phyloP scores from a whole-genome alignment of 2,113 vertebrate species.

The Rhabdomys dilectus region DNA sequence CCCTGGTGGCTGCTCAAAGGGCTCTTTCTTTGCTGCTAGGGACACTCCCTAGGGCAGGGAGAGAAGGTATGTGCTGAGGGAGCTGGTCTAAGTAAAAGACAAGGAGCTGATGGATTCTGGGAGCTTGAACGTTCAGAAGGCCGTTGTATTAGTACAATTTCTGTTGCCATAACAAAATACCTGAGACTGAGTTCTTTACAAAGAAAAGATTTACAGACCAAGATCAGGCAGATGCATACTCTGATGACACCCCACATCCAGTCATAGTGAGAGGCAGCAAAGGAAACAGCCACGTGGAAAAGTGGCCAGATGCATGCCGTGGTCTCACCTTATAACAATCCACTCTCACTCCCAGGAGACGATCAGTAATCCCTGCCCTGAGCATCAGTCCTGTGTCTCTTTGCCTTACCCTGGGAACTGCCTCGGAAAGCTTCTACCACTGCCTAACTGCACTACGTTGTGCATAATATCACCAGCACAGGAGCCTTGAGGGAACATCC shows the following conservation, averaged over 20 bases:
- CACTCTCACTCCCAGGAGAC: background rate
- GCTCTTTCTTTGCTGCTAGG: slow-evolving; percentile 71
- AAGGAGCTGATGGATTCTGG: slow-evolving; percentile 21
- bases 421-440: background rate
- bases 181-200: background rate
- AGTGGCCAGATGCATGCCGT: background rate
- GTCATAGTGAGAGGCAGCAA: background rate
- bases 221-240: background rate
- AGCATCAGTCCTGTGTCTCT: background rate
- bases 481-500: background rate
- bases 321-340: background rate
- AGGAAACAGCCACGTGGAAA: background rate
- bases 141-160: background rate
- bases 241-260: background rate
- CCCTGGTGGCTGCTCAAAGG: slow-evolving; percentile 64
- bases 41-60: slow-evolving; percentile 55
- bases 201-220: slow-evolving; percentile 6
- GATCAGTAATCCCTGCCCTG: background rate
- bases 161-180: slow-evolving; percentile 19
- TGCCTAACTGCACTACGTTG: background rate
- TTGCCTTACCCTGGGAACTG: background rate
- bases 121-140: slow-evolving; percentile 39
- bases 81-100: slow-evolving; percentile 46
- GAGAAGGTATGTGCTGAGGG: background rate
- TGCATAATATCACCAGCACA: background rate